Percentiles rank a stretch among this genome's conserved stretches.
Conservation (phyloP, 2,113 vertebrate species). For the Montifringilla adamsi region DNA sequence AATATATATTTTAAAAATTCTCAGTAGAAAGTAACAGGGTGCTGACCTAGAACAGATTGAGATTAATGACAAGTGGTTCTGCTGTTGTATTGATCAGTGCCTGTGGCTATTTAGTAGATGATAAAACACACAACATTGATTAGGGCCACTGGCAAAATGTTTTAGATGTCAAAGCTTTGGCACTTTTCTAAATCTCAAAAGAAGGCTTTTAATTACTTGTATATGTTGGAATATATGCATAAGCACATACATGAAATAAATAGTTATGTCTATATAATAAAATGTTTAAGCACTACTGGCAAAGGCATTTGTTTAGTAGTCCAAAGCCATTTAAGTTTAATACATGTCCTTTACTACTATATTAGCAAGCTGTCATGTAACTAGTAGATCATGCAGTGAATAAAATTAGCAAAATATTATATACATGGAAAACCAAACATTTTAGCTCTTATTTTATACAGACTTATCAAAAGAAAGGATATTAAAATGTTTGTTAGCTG, state of each 20-base stretch:
- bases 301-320: background rate
- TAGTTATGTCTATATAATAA: background rate
- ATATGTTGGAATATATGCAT: background rate
- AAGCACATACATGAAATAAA: background rate
- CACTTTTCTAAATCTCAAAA: background rate
- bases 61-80: background rate
- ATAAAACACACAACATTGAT: background rate
- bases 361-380: background rate
- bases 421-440: background rate
- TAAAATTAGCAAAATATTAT: background rate
- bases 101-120: background rate
- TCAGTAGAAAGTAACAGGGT: background rate
- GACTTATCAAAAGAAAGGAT: background rate
- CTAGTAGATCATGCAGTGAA: background rate
- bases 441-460: background rate
- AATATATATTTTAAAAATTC: background rate
- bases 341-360: background rate
- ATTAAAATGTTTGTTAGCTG: background rate
- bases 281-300: background rate
- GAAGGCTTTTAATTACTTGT: background rate
- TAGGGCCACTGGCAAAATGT: background rate
- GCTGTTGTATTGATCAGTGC: conserved; percentile 7
- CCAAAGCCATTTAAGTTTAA: background rate
- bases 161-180: background rate
- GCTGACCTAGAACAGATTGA: conserved; percentile 3